Evolutionary conservation across 2,797 vertebrate genomes (phyloP), one percentile per base, ranked within the genome.

Genomic region (Glyptemys insculpta): DNA sequence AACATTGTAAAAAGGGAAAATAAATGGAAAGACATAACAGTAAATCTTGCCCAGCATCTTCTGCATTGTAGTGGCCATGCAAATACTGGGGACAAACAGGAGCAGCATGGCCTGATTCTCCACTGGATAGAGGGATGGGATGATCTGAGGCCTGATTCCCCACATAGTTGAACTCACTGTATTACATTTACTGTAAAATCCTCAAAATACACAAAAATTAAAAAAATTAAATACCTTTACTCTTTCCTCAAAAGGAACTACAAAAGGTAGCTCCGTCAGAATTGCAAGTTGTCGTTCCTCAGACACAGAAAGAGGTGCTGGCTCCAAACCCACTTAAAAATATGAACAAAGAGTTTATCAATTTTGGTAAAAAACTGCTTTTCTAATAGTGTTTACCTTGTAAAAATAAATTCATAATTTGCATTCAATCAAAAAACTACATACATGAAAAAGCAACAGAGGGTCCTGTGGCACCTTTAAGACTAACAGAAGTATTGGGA

Each of bases 191-290:
- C 0, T 85, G 11, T 86, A 86, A 85, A 6, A 95, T 82, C 0
- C 18, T 50, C 85, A 93, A 0, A 34, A 9, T 7, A 54, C 50
- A 96, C 88, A 86, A 93, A 91, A 85, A 88, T 50, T 95, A 34
- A 86, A 93, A 79, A n/a, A 16, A 47, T 62, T 1, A 62, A 89
- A 16, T 99, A 99, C 99, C 99, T 99, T 99, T 49, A 99, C 99
- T 97, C 99, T 98, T 97, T 99, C 99, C 98, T 99, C 99, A 91
- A 99, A 99, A 27, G 99, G 99, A 95, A 99, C 99, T 78, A 99
- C 99, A 79, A 99, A 99, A 3, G 99, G 99, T 84, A 99, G 98
- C 95, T 99, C 99, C 2, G 99, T 99, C 92, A 99, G 98, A 98
- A 99, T 99, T 97, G 99, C 99, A 92, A 99, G 98, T 52, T 99